Evolutionary conservation across 2,797 vertebrate genomes (phyloP), one percentile per base, ranked within the genome.

Genomic region (Naso thynnoides): DNA sequence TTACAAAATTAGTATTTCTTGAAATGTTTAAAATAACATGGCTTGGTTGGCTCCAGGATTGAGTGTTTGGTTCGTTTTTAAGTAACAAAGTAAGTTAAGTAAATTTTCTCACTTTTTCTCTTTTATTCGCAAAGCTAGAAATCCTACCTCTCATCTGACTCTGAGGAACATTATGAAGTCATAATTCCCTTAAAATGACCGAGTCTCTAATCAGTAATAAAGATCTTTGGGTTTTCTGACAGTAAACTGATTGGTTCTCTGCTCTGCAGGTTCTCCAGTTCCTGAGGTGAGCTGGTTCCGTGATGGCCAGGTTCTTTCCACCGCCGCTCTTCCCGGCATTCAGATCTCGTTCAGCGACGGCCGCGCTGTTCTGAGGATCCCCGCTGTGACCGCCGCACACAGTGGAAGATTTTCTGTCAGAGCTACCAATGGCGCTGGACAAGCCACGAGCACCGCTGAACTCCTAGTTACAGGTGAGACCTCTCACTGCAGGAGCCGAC

Each of bases 211-310:
- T 5, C 9, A 19, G 13, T 8, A 8, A 1, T 26, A 8, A 26
- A 0, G 14, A n/a, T 44, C 7, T 38, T 0, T 19, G 14, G 11
- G 18, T n/a, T 18, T n/a, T 52, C 61, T 42, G n/a, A 41, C 21
- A 24, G 26, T 1, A 15, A 15, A 1, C 7, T 36, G 1, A 26
- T 1, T 14, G 29, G 9, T 50, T 67, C 1, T 55, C 8, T 50
- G 21, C 18, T 21, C 33, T 69, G 2, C 64, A 98, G 97, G 97
- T 95, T 95, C 93, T 88, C 97, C 97, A 95, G 96, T 97, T 97
- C 98, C 97, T 91, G 98, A 99, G 94, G 97, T 99, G 96, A 98
- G 95, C 96, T 99, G 97, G 98, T 99, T 96, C 91, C 95, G 96
- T 95, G 97, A 99, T 98, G 97, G 97, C 94, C 97, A 98, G 97